phyloP scores from a whole-genome alignment of 2,113 vertebrate genomes.

The Theristicus caerulescens region DNA sequence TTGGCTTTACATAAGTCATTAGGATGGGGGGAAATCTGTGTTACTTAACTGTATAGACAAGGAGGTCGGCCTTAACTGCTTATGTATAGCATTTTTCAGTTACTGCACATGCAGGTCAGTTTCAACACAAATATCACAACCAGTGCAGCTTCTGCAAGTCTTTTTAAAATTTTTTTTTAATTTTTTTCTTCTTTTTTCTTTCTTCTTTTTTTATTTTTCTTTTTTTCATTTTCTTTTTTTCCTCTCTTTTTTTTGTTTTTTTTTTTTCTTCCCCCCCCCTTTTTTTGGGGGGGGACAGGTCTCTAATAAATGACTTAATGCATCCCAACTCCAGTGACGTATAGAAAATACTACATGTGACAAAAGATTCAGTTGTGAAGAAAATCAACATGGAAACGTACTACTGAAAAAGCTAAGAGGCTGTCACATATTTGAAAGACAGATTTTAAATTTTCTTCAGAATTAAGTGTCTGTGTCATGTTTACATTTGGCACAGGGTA shows the following conservation, averaged over 20 bases:
- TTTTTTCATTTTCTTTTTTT: too few relatives aligned
- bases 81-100: background rate
- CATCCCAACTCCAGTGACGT: background rate
- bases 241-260: background rate
- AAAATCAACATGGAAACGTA: background rate
- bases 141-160: background rate
- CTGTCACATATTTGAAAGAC: background rate
- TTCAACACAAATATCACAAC: background rate
- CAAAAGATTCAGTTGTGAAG: background rate
- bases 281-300: fast-evolving
- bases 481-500: background rate
- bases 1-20: background rate
- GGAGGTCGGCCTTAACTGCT: background rate
- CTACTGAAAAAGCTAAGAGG: background rate
- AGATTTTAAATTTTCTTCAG: background rate
- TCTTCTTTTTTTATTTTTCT: background rate
- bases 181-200: background rate
- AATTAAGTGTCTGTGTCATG: background rate
- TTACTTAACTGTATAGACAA: background rate
- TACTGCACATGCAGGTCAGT: background rate
- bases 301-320: background rate
- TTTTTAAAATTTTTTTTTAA: too few relatives aligned
- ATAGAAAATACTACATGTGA: background rate
- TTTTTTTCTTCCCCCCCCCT: too few relatives aligned
- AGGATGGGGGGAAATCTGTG: background rate